Evolutionary conservation across 2,797 vertebrate genomes (phyloP), one percentile per base, ranked within the genome.

Genomic region (Pampus argenteus): DNA sequence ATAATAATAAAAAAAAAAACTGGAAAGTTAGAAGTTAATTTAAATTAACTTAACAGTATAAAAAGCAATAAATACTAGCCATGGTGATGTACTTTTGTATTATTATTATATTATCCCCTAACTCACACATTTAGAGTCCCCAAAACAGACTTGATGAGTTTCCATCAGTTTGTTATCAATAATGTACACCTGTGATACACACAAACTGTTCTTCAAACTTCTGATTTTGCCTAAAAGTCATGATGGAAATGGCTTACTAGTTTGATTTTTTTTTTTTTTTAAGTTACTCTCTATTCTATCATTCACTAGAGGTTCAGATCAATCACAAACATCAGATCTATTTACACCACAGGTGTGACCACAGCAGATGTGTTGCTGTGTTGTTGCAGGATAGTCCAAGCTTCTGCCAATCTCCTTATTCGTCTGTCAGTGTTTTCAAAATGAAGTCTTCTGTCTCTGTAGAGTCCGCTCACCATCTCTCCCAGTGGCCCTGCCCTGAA

Each of bases 401-500:
- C 38, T 40, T 17, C 38, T 14, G 3, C 17, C 17, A n/a, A n/a
- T n/a, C 40, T 44, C 40, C 40, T 44, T 7, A 44, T 44, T 44
- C 40, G 40, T 74, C 45, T 26, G n/a, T 66, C 22, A 38, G n/a
- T 69, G 54, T 81, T 71, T 74, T 72, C 52, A 73, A 56, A 51
- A 58, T 56, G 31, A 74, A 59, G 34, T 81, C 31, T 48, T 45
- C 36, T 55, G n/a, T 65, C 20, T 76, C 18, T 74, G 65, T 60
- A 48, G 59, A 60, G 73, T 62, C 73, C 48, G 65, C 56, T 71
- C 59, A 49, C 28, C 23, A 36, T 78, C 42, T 60, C 40, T 52
- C 50, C 23, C 48, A 34, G 26, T 49, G 60, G 69, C 57, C 25
- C 44, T 42, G 36, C 40, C 42, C 71, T 64, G 54, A 83, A 58